Conservation (phyloP, 2,113 vertebrate species). For the Crotophaga sulcirostris region DNA sequence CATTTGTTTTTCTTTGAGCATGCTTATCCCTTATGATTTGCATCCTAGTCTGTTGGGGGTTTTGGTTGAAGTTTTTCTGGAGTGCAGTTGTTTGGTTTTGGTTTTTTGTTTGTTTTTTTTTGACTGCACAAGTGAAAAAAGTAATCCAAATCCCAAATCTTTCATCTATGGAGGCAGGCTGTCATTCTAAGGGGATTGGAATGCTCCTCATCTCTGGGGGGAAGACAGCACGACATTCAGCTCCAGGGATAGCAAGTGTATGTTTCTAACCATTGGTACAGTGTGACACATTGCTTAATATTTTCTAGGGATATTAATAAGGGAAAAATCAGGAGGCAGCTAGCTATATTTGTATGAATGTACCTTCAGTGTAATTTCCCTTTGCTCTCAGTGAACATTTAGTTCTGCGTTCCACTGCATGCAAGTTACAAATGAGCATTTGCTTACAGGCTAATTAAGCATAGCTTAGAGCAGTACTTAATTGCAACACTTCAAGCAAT, state of each 20-base stretch:
- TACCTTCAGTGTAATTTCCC: slow-evolving; percentile 4
- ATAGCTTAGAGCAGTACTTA: slow-evolving; percentile 32
- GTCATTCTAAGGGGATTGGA: background rate
- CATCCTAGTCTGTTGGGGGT: background rate
- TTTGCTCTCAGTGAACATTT: slow-evolving; percentile 9
- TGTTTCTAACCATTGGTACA: background rate
- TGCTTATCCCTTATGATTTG: background rate
- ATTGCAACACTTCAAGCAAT: slow-evolving; percentile 1
- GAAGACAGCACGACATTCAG: background rate
- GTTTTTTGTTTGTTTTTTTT: background rate
- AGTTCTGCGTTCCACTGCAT: background rate
- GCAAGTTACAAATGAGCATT: slow-evolving; percentile 36
- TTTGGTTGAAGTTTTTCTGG: background rate
- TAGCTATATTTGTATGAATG: slow-evolving; percentile 17
- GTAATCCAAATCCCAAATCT: background rate
- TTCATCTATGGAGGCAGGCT: background rate
- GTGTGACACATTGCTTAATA: background rate
- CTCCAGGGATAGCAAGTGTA: background rate
- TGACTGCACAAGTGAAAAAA: background rate
- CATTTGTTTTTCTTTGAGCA: background rate
- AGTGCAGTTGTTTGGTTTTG: accelerated
- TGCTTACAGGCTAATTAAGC: slow-evolving; percentile 41
- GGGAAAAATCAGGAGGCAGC: background rate
- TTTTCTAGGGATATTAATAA: slow-evolving; percentile 1
- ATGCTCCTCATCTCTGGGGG: background rate